Base-by-base conservation (phyloP, 2,888 invertebrate genomes). In the Drosophila mimica region DNA sequence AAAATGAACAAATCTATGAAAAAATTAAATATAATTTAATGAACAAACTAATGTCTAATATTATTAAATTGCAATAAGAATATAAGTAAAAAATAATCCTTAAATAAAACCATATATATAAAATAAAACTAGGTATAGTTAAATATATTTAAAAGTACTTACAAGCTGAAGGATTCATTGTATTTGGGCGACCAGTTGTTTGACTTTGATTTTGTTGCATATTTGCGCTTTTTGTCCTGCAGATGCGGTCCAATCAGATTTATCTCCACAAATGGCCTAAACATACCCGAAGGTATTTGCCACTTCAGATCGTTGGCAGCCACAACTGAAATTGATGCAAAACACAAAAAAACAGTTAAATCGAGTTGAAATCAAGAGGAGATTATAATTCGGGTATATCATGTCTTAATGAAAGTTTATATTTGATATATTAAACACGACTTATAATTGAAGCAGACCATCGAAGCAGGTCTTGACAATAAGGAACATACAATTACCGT, bases 131-230 rank as follows among this genome's bases (percentile, higher is more conserved):
- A 40, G 38, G 17, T 4, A 40, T 40, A n/a, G 40, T 9, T 13
- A 46, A 20, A 20, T 46, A 13, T 20, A 46, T 20, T 20, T 13
- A 7, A 51, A 20, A 30, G 5, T 51, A 96, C 99, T 97, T 94
- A 99, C 99, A 99, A 99, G 93, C 98, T 98, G 94, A 99, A 99
- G 33, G 98, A 99, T 94, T 99, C 99, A 94, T 99, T 99, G 94
- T 97, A 99, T 93, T 99, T 99, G 1, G 99, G 99, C 74, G 99
- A 99, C 98, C 99, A 98, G 93, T 98, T 99, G 93, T 99, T 99
- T 89, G 97, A 97, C 94, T 99, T 99, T 11, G 99, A 98, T 94
- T 99, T 99, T 30, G 99, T 99, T 36, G 99, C 98, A 92, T 98
- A 97, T 94, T 99, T 99, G 83, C 99, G 95, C 93, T 99, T 99